Evolutionary conservation across 35 echinoderm and acorn worm species (phyloP).

Genomic region (Ophiothrix spiculata): DNA sequence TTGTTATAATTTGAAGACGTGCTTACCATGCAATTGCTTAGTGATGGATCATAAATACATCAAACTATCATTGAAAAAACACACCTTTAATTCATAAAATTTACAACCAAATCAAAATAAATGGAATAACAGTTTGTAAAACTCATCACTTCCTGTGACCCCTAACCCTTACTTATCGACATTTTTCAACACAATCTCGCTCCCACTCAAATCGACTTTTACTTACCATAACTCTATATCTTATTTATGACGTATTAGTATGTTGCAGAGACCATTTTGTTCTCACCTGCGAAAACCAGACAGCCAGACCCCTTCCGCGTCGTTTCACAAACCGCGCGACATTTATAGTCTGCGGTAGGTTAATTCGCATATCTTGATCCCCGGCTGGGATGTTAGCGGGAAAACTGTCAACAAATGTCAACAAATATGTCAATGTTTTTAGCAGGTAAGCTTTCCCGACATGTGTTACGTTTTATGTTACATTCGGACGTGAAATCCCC

Average conservation of each 20-base stretch:
- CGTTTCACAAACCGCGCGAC: neutral
- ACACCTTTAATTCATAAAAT: neutral
- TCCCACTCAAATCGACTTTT: no score
- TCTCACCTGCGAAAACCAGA: neutral
- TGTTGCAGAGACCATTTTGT: no score
- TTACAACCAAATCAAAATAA: neutral
- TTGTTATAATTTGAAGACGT: no score
- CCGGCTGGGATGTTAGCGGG: neutral
- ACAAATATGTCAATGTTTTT: neutral
- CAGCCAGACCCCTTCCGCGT: neutral
- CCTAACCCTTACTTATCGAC: neutral
- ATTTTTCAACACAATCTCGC: no score
- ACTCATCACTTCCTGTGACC: neutral
- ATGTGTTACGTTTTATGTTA: slow-evolving; percentile 5
- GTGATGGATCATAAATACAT: no score
- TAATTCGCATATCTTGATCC: neutral
- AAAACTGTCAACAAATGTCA: neutral
- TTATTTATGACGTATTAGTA: no score
- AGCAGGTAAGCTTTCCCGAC: neutral
- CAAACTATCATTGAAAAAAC: neutral
- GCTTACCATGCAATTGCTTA: no score
- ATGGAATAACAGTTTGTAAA: neutral
- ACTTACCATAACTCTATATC: no score
- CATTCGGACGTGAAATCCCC: neutral
- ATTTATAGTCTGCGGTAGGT: neutral